A percentile compares a stretch with the other conserved stretches of the same genome.
Conservation (phyloP, 2,113 vertebrate genomes). For the Ranitomeya variabilis region DNA sequence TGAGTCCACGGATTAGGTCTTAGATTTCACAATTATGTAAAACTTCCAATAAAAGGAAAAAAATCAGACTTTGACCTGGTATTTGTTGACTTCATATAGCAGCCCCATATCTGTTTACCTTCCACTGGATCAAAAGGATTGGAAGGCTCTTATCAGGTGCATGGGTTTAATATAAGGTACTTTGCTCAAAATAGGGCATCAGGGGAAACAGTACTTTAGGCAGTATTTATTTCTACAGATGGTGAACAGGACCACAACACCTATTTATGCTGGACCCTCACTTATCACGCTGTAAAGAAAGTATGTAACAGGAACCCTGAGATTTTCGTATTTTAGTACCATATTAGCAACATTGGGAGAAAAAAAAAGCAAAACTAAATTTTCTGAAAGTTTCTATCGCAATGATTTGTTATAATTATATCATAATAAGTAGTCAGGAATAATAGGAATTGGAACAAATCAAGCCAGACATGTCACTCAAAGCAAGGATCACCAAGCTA, state of each 20-base stretch:
- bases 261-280: no score
- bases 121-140: no score
- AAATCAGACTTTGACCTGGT: background rate
- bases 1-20: no score
- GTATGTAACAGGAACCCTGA: background rate
- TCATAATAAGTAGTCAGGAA: no score
- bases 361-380: background rate
- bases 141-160: no score
- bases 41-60: background rate
- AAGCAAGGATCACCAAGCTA: no score
- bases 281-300: background rate
- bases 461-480: no score
- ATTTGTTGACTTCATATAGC: background rate
- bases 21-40: no score
- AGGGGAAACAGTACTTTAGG: background rate
- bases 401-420: background rate
- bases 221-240: background rate
- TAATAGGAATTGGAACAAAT: no score
- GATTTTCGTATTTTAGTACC: background rate
- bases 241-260: background rate
- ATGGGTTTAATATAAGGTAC: no score
- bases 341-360: background rate
- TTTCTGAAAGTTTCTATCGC: background rate
- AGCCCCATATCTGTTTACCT: background rate
- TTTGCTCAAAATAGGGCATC: no score